phyloP scores from a whole-genome alignment of 2,113 vertebrate genomes.

The Neofelis nebulosa region DNA sequence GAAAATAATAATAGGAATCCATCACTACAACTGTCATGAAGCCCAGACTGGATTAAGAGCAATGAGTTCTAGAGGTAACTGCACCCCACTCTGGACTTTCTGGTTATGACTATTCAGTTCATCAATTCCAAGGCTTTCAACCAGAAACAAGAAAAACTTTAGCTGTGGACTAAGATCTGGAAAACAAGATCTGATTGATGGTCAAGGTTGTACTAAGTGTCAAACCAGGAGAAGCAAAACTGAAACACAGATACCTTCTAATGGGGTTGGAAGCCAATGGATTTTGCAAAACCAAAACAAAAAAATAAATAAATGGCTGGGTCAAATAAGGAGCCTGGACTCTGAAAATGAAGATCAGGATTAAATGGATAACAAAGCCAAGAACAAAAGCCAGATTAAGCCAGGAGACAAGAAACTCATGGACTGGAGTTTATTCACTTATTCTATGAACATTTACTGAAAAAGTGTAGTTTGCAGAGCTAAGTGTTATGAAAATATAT shows the following conservation, averaged over 20 bases:
- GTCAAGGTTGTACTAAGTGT: background rate
- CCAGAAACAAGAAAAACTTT: background rate
- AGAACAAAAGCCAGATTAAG: background rate
- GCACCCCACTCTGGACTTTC: background rate
- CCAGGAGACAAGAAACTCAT: background rate
- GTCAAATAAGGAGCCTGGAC: background rate
- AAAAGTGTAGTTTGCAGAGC: background rate
- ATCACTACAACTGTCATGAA: background rate
- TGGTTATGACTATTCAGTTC: background rate
- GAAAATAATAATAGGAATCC: background rate
- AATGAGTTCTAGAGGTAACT: background rate
- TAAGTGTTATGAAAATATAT: background rate
- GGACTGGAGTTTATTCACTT: background rate
- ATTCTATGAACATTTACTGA: background rate
- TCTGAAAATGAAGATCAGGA: slow-evolving; percentile 4
- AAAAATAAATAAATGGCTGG: background rate
- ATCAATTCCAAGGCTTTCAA: background rate
- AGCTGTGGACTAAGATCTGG: background rate
- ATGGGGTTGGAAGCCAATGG: background rate
- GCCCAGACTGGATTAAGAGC: background rate
- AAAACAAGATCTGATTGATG: background rate
- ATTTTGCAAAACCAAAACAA: background rate
- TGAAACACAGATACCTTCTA: background rate
- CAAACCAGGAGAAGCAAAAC: background rate
- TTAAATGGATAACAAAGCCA: background rate